These are phyloP conservation scores for Hyaena hyaena DNA, from an alignment of 2,113 vertebrate genomes.

Conservation along the genomic window DNA sequence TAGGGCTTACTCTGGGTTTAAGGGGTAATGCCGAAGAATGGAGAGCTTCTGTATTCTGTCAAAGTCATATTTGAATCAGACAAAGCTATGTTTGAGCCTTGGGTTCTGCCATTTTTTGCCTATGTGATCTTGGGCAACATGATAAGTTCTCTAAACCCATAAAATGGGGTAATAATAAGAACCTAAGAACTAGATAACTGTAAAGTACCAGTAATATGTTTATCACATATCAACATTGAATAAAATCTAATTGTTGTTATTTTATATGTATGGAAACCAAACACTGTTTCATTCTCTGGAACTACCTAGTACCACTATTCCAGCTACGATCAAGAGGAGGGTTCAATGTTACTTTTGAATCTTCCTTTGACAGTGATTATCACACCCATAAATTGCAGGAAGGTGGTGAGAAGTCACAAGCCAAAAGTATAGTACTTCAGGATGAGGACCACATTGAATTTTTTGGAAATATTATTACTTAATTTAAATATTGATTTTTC, in stretches of 20 bases:
- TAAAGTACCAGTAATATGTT: neutral
- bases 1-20: neutral
- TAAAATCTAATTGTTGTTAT: neutral
- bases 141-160: neutral
- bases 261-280: neutral
- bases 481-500: neutral
- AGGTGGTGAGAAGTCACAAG: neutral
- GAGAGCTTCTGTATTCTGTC: neutral
- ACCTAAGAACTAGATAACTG: neutral
- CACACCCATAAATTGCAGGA: neutral
- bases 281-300: neutral
- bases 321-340: neutral
- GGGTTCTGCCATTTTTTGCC: neutral
- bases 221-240: neutral
- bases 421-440: neutral
- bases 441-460: neutral
- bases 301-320: neutral
- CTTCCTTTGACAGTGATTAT: neutral
- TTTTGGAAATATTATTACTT: constrained; percentile 10
- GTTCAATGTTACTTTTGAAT: neutral
- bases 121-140: neutral
- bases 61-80: neutral
- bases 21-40: neutral
- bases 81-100: neutral
- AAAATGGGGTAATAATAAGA: neutral